Evolutionary conservation across 2,113 vertebrate genomes (phyloP), one percentile per base, ranked within the genome.

Genomic region (Callocephalon fimbriatum): DNA sequence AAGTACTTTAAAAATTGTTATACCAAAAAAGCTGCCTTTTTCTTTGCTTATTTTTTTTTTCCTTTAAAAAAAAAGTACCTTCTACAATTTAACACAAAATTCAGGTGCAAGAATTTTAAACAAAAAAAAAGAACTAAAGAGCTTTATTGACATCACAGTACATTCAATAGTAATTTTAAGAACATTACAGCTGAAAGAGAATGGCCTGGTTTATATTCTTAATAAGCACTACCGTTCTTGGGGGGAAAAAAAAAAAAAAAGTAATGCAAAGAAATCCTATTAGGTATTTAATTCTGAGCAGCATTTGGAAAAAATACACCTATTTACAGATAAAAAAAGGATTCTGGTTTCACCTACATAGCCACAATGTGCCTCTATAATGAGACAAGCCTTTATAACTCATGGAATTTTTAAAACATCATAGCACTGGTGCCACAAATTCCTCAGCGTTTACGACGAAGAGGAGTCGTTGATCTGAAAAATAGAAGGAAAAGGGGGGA

Each of bases 371-470:
- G 99, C 99, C 99, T 99, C 99, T 99, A 99, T 99, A 99, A 99
- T 99, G 99, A 99, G 99, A 99, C 99, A 99, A 99, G 99, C 99
- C 99, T 98, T 99, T 95, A 98, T 99, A 99, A 99, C 99, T 99
- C 99, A 99, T 99, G 99, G 99, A 99, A 99, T 99, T 99, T 99
- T 98, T 99, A 98, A 99, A 99, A 97, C 97, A 59, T 98, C 98
- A 98, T 98, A 98, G 98, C 98, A 98, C 97, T 97, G 98, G 94
- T 97, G 98, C 98, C 98, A 97, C 97, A 97, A 96, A 97, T 98
- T 98, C 98, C 98, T 99, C 99, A 99, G 98, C 98, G 99, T 98
- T 99, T 99, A 98, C 99, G 99, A 97, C 98, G 99, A 97, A 98
- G 98, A 96, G 99, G 99, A 88, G 99, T 99, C 14, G 97, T 91